Evolutionary conservation across 2,797 vertebrate genomes (phyloP), one percentile per base, ranked within the genome.

Genomic region (Okamejei kenojei): DNA sequence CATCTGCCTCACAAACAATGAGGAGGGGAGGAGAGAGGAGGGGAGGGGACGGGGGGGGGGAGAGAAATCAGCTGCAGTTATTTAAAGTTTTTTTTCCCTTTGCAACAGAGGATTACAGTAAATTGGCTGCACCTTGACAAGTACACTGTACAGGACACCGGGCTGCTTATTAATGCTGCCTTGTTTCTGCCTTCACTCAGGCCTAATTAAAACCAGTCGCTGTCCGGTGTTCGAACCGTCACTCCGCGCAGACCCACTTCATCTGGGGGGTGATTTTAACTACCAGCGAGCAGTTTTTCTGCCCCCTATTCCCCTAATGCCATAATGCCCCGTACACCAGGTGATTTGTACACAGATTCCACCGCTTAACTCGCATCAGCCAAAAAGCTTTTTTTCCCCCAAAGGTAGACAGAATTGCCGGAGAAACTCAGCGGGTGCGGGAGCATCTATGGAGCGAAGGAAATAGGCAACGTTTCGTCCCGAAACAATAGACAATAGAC

Each of bases 121-220:
- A 96, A 97, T 97, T 97, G 97, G 96, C 45, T 6, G 45, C 96
- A 96, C 95, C 21, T 97, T 97, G 97, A 97, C 97, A 97, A 97
- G 97, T 97, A 97, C 97, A 98, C 97, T 97, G 96, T 96, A 94
- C 97, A 97, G 97, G 95, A 95, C 97, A 96, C 97, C 94, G 93
- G 35, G 95, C 95, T 95, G 97, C 96, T 97, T 98, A 98, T 98
- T 98, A 97, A 97, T 98, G 96, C 95, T 95, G 45, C 45, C 45
- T 94, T 93, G 95, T 95, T 96, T 96, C 97, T 96, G 97, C 95
- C 94, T 96, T 97, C 97, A 96, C 95, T 97, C 96, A 96, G 93
- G 94, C 95, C 0, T 98, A 98, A 98, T 98, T 97, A 96, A 96
- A 97, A 97, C 97, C 97, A 98, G 97, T 95, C 96, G 95, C 93